Conservation (phyloP, 1,140 invertebrate species). For the Medauroidea extradentata region DNA sequence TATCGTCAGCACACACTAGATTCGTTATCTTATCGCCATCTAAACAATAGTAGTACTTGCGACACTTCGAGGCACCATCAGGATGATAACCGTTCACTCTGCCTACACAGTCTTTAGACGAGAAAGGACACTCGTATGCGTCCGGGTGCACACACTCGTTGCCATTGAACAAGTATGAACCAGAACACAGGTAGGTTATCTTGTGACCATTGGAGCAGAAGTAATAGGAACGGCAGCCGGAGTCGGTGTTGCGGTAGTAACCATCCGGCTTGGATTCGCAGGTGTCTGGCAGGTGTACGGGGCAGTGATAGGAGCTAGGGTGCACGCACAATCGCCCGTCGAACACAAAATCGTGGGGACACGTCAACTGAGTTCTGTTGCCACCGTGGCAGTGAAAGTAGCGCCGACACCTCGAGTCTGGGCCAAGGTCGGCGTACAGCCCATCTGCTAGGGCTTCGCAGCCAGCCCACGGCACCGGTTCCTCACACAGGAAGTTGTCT, state of each 20-base stretch:
- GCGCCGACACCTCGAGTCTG: constrained; percentile 43
- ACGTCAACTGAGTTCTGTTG: constrained; percentile 41
- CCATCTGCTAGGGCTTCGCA: constrained; percentile 46
- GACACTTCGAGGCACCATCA: constrained; percentile 47
- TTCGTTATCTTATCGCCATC: constrained; percentile 49
- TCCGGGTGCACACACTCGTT: constrained; percentile 45
- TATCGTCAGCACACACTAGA: constrained; percentile 48
- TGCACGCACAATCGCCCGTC: constrained; percentile 45
- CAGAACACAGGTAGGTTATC: constrained; percentile 50
- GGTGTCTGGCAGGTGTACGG: constrained; percentile 42
- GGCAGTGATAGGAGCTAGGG: constrained; percentile 40
- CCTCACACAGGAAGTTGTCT: constrained; percentile 3
- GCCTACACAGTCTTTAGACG: constrained; percentile 46
- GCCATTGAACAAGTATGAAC: constrained; percentile 49
- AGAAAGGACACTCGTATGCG: constrained; percentile 42
- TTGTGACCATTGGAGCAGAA: constrained; percentile 51
- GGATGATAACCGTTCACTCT: constrained; percentile 52
- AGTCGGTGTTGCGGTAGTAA: constrained; percentile 49
- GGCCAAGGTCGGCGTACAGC: constrained; percentile 36
- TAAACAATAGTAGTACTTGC: constrained; percentile 54
- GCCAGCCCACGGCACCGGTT: constrained; percentile 26
- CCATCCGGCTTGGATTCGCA: constrained; percentile 50
- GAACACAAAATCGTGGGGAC: constrained; percentile 43
- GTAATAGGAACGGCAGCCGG: constrained; percentile 54
- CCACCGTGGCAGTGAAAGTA: constrained; percentile 49